Conservation (phyloP, 2,797 vertebrate genomes). For the Adrianichthys oophorus region DNA sequence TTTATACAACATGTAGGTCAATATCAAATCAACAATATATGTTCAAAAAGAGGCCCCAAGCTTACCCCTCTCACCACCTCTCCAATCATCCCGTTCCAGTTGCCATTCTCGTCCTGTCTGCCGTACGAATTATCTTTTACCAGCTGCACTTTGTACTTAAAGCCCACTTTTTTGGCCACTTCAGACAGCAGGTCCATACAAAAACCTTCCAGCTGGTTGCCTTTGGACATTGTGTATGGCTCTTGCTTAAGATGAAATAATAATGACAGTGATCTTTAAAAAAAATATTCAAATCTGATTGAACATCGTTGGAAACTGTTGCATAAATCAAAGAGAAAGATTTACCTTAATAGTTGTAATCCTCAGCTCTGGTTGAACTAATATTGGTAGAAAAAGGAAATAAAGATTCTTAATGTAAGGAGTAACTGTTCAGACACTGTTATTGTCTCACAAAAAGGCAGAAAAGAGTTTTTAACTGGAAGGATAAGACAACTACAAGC, state of each 20-base stretch:
- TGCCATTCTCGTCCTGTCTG: constrained; percentile 71
- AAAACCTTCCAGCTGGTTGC: constrained; percentile 83
- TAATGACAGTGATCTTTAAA: background rate
- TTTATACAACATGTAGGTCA: background rate
- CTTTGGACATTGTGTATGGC: constrained; percentile 82
- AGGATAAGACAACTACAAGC: too few relatives aligned
- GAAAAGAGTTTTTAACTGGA: too few relatives aligned
- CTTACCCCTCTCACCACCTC: constrained; percentile 85
- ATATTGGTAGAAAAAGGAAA: constrained; percentile 15
- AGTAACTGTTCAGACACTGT: too few relatives aligned
- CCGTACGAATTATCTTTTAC: constrained; percentile 85
- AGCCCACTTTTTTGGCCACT: constrained; percentile 81
- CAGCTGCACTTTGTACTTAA: constrained; percentile 83
- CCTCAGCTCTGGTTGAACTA: constrained; percentile 66
- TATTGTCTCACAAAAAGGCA: too few relatives aligned
- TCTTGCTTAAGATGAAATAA: constrained; percentile 75
- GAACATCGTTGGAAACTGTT: background rate
- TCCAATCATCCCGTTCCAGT: constrained; percentile 90
- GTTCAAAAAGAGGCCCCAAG: background rate
- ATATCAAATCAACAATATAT: background rate
- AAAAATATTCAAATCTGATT: constrained; percentile 6
- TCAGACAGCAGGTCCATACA: constrained; percentile 87
- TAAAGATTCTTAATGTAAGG: constrained; percentile 6
- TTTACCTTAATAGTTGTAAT: constrained; percentile 88
- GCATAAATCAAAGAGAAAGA: background rate